phyloP scores from a whole-genome alignment of 2,797 vertebrate genomes.

The Antennarius maculatus region DNA sequence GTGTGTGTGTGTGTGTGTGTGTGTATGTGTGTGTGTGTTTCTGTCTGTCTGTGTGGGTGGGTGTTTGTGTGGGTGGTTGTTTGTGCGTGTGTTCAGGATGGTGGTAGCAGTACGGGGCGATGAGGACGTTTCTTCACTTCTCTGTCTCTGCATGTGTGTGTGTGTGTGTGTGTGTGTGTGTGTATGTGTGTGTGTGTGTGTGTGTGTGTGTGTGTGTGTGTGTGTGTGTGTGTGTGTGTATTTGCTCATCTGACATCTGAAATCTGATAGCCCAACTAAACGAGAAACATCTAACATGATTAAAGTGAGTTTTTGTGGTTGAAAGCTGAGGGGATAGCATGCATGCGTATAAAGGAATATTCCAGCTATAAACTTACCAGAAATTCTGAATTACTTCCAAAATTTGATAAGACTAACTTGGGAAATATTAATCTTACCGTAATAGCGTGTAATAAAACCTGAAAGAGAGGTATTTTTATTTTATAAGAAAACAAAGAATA shows the following conservation, averaged over 20 bases:
- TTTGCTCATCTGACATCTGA: slow-evolving; percentile 7
- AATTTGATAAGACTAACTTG: neutral
- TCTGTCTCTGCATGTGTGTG: slow-evolving; percentile 1
- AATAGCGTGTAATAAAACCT: neutral
- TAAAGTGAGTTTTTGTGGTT: slow-evolving; percentile 9
- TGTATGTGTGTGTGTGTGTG: neutral
- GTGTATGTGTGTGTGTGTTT: too few relatives aligned
- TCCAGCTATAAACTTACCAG: neutral
- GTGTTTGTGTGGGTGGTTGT: too few relatives aligned
- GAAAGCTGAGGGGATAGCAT: neutral
- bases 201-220: too few relatives aligned
- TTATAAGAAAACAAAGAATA: slow-evolving; percentile 6
- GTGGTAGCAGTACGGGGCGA: neutral
- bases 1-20: neutral
- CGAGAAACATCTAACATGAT: slow-evolving; percentile 21
- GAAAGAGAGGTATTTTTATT: neutral
- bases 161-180: neutral
- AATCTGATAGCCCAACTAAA: slow-evolving; percentile 19
- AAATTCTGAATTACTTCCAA: slow-evolving; percentile 2
- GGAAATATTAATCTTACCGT: neutral
- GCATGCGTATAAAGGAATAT: slow-evolving; percentile 23
- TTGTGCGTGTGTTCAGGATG: neutral
- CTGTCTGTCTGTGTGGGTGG: too few relatives aligned
- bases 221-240: slow-evolving; percentile 9
- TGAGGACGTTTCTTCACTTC: slow-evolving; percentile 2